Conservation (phyloP, 2,888 invertebrate genomes). For the Caenorhabditis macrosperma region DNA sequence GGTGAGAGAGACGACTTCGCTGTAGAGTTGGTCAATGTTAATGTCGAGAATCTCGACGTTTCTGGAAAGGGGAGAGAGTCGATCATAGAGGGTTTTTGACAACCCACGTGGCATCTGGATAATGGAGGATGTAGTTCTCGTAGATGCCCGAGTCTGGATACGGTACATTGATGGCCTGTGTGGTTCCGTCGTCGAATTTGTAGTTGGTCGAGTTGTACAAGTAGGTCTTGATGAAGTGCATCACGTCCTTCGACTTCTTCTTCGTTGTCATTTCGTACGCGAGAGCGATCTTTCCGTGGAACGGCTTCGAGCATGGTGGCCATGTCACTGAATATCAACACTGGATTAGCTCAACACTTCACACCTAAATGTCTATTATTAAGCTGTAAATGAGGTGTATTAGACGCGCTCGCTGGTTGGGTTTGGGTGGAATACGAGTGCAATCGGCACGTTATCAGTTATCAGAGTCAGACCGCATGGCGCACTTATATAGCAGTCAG, state of each 20-base stretch:
- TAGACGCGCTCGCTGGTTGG: slow-evolving; percentile 18
- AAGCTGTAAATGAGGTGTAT: slow-evolving; percentile 15
- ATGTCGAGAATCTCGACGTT: slow-evolving; percentile 14
- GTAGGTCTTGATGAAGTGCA: slow-evolving; percentile 27
- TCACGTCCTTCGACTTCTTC: slow-evolving; percentile 4
- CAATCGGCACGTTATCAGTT: not conserved
- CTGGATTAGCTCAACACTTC: too few relatives aligned
- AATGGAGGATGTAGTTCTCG: slow-evolving; percentile 31
- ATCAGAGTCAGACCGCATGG: slow-evolving; percentile 13
- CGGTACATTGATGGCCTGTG: slow-evolving; percentile 48
- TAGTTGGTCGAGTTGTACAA: slow-evolving; percentile 33
- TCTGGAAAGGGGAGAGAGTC: slow-evolving; percentile 8
- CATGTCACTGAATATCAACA: slow-evolving; percentile 10
- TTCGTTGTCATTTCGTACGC: slow-evolving; percentile 32
- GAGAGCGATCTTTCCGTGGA: slow-evolving; percentile 38
- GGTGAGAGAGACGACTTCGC: slow-evolving; percentile 25
- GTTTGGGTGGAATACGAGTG: not conserved
- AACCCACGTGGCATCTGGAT: slow-evolving; percentile 40
- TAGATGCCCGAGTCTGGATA: slow-evolving; percentile 44
- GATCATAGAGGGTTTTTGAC: not conserved
- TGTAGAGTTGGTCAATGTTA: slow-evolving; percentile 33
- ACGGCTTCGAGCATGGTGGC: slow-evolving; percentile 22
- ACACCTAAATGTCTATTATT: too few relatives aligned
- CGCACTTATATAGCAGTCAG: slow-evolving; percentile 18
- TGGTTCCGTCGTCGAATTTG: slow-evolving; percentile 26